Conservation (phyloP, 1,140 invertebrate species). For the Zaprionus ghesquierei region DNA sequence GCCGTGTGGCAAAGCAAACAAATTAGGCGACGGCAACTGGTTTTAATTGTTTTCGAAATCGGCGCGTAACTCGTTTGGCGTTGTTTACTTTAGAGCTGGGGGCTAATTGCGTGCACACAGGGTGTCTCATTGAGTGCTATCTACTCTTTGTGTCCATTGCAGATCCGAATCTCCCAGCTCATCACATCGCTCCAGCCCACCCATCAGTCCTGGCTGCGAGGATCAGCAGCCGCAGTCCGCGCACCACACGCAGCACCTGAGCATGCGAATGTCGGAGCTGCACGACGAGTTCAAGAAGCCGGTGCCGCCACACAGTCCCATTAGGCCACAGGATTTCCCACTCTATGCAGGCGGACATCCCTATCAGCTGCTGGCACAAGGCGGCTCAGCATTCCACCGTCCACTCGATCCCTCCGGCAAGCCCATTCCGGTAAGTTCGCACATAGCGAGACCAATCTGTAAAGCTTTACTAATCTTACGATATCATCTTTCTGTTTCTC, state of each 20-base stretch:
- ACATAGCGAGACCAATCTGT: too few species aligned
- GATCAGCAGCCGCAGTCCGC: conserved; percentile 64
- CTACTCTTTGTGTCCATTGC: not conserved
- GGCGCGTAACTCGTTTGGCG: conserved; percentile 48
- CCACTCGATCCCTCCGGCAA: conserved; percentile 80
- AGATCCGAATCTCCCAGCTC: conserved; percentile 82
- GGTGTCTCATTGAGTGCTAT: conserved; percentile 27
- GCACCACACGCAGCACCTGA: conserved; percentile 59
- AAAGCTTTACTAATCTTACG: not conserved
- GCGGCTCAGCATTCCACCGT: conserved; percentile 77
- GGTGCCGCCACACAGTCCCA: conserved; percentile 75
- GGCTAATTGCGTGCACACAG: conserved; percentile 48
- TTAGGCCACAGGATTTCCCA: conserved; percentile 78
- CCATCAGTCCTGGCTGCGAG: conserved; percentile 82
- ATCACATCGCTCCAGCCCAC: conserved; percentile 82
- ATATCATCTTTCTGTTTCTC: too few species aligned
- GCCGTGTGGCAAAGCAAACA: conserved; percentile 67
- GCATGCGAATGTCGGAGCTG: conserved; percentile 73
- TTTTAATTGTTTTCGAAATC: conserved; percentile 69
- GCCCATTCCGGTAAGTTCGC: conserved; percentile 72
- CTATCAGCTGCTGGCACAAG: conserved; percentile 76
- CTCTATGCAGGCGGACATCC: conserved; percentile 82
- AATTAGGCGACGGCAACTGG: conserved; percentile 43
- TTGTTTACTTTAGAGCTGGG: conserved; percentile 42
- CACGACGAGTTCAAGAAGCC: conserved; percentile 82